These are phyloP conservation scores for Hypselothyrea guttata DNA, from an alignment of 2,888 invertebrate genomes.

Conservation along the genomic window DNA sequence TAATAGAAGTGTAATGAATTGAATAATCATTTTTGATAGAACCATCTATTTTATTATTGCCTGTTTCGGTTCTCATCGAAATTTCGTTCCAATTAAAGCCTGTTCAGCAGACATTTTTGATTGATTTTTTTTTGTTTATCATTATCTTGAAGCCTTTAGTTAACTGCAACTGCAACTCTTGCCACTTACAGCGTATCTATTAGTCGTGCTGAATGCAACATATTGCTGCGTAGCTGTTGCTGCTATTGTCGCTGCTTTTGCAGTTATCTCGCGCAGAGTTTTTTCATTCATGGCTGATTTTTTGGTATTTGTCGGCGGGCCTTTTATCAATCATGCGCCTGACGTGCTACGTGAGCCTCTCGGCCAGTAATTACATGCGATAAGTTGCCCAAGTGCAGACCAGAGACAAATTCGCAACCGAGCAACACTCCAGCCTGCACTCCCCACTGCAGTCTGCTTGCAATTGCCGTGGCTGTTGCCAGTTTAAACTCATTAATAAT, in stretches of 20 bases:
- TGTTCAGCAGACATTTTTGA: too few relatives aligned
- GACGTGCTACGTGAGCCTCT: conserved; percentile 63
- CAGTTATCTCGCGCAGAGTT: conserved; percentile 57
- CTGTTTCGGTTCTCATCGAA: too few relatives aligned
- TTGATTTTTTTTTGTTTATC: too few relatives aligned
- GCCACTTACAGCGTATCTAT: conserved; percentile 6
- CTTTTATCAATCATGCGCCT: conserved; percentile 72
- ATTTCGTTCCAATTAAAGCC: too few relatives aligned
- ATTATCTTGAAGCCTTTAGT: too few relatives aligned
- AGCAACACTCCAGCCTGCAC: too few relatives aligned
- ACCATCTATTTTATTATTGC: too few relatives aligned
- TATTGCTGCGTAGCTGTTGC: conserved; percentile 2
- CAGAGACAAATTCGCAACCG: conserved; percentile 41
- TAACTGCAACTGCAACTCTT: too few relatives aligned
- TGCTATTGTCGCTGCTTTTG: conserved; percentile 31
- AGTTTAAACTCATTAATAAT: conserved; percentile 73
- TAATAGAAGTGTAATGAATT: too few relatives aligned
- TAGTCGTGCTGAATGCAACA: neutral
- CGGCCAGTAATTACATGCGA: conserved; percentile 75
- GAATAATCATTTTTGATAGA: too few relatives aligned
- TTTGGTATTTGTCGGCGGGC: conserved; percentile 70
- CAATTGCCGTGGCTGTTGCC: conserved; percentile 36
- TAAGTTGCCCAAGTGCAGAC: conserved; percentile 65
- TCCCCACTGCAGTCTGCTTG: conserved; percentile 1
- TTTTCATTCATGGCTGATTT: conserved; percentile 72